A percentile compares a stretch with the other conserved stretches of the same genome.
Conservation (phyloP, 2,888 invertebrate genomes). For the Chalcosyrphus nemorum region DNA sequence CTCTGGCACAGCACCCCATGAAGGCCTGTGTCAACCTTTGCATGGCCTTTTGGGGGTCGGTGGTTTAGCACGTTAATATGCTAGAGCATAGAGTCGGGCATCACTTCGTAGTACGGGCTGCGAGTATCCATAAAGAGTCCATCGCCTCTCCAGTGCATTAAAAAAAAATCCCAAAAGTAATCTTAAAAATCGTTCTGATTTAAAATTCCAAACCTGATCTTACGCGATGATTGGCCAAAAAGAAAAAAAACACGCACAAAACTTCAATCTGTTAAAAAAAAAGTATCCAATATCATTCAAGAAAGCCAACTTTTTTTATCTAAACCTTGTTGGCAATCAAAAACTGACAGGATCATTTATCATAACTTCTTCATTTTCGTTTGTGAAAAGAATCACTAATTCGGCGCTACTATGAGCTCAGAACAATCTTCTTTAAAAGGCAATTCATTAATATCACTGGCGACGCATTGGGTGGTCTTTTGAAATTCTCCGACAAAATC, state of each 20-base stretch:
- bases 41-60: too few relatives aligned
- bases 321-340: not conserved
- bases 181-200: not conserved
- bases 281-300: not conserved
- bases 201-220: constrained; percentile 1
- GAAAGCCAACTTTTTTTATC: not conserved
- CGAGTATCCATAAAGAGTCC: too few relatives aligned
- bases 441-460: constrained; percentile 26
- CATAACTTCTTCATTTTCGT: constrained; percentile 36
- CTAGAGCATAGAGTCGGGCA: too few relatives aligned
- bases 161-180: too few relatives aligned
- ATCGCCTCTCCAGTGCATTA: not conserved
- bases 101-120: too few relatives aligned
- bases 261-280: not conserved
- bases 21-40: too few relatives aligned
- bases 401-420: not conserved
- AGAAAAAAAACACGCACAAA: not conserved
- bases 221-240: too few relatives aligned
- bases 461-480: constrained; percentile 39
- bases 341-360: constrained; percentile 21
- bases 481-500: constrained; percentile 32
- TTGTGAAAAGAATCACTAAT: constrained; percentile 30
- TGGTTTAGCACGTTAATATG: too few relatives aligned
- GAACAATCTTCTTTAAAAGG: constrained; percentile 10
- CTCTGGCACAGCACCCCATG: too few relatives aligned